phyloP scores from a whole-genome alignment of 2,888 invertebrate genomes.

The Alloscopus bannaensis region DNA sequence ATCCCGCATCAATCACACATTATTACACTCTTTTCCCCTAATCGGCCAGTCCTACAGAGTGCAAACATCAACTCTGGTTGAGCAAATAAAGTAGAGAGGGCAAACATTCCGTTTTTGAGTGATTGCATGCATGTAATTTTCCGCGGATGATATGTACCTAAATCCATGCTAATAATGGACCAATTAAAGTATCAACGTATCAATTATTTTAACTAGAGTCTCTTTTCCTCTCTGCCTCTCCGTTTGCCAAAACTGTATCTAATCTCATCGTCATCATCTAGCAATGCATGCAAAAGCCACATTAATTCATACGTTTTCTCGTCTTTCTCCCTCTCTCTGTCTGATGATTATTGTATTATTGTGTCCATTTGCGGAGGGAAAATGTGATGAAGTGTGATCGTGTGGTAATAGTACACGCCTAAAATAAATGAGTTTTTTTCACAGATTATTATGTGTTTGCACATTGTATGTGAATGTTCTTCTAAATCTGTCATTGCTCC shows the following conservation, averaged over 20 bases:
- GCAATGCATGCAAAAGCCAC: slow-evolving; percentile 44
- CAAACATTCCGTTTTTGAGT: too few species aligned
- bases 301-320: too few species aligned
- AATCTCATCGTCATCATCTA: slow-evolving; percentile 17
- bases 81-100: too few species aligned
- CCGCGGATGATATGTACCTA: slow-evolving; percentile 4
- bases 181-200: slow-evolving; percentile 33
- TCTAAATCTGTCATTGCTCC: slow-evolving; percentile 16
- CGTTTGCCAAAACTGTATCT: slow-evolving; percentile 38
- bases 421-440: slow-evolving; percentile 17
- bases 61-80: too few species aligned
- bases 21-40: too few species aligned
- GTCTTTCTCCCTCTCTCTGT: not conserved
- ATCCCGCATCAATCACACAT: too few species aligned
- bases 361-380: too few species aligned
- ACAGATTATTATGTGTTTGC: not conserved
- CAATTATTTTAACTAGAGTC: slow-evolving; percentile 30
- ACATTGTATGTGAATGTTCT: not conserved
- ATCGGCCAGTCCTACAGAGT: too few species aligned
- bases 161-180: slow-evolving; percentile 18
- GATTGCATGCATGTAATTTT: slow-evolving; percentile 22
- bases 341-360: too few species aligned
- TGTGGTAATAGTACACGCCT: not conserved
- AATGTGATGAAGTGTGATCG: not conserved
- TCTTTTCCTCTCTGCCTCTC: too few species aligned